These are phyloP conservation scores for Montipora efflorescens DNA, from an alignment of 64 coral and sea anemone genomes.

Conservation along the genomic window DNA sequence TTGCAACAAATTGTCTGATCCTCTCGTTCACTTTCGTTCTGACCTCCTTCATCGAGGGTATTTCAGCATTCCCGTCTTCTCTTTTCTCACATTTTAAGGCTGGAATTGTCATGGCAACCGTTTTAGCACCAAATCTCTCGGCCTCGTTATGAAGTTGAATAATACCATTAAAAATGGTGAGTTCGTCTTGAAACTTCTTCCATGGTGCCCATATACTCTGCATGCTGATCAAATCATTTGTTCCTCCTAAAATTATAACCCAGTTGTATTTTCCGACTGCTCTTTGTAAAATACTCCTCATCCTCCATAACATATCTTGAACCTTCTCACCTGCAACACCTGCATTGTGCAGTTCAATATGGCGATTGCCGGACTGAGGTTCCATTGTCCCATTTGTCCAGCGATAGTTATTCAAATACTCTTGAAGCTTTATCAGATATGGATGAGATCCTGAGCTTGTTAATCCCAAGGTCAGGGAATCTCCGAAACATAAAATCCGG, in stretches of 20 bases:
- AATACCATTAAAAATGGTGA: conserved; percentile 51
- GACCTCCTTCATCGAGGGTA: conserved; percentile 14
- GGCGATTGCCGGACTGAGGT: neutral
- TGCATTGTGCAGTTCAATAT: conserved; percentile 61
- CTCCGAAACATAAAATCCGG: conserved; percentile 70
- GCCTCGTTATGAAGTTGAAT: conserved; percentile 32
- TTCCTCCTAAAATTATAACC: conserved; percentile 75
- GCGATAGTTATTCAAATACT: conserved; percentile 6
- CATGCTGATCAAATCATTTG: conserved; percentile 58
- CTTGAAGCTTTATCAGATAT: conserved; percentile 49
- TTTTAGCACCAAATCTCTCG: conserved; percentile 36
- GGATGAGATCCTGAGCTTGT: conserved; percentile 24
- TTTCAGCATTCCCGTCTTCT: neutral
- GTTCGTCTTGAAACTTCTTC: conserved; percentile 29
- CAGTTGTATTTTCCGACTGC: conserved; percentile 29
- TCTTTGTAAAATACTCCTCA: conserved; percentile 8
- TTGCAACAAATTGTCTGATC: conserved; percentile 35
- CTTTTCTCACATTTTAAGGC: conserved; percentile 41
- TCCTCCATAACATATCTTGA: conserved; percentile 52
- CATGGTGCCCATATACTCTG: neutral
- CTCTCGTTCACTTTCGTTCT: conserved; percentile 51
- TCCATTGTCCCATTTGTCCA: neutral
- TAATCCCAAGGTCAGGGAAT: conserved; percentile 57
- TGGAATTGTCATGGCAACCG: conserved; percentile 57
- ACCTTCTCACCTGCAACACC: conserved; percentile 53